These are phyloP conservation scores for Sclerurus mexicanus DNA, from an alignment of 2,113 vertebrate species.

Conservation along the genomic window DNA sequence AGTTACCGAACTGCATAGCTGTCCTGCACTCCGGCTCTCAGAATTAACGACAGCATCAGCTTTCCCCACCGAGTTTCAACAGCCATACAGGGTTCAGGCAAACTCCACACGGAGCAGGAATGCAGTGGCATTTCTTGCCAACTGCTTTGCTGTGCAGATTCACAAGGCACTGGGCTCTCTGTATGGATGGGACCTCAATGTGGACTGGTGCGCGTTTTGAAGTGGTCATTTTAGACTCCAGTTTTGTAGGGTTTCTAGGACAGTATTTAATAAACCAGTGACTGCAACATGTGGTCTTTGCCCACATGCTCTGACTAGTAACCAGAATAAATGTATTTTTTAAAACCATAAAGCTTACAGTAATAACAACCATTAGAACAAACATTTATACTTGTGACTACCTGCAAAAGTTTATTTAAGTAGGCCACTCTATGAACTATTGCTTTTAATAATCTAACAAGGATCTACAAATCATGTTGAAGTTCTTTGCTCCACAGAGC, in stretches of 20 bases:
- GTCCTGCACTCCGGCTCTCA: background rate
- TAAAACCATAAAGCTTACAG: background rate
- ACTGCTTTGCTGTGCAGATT: background rate
- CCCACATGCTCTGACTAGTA: background rate
- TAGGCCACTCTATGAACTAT: background rate
- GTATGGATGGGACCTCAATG: fast-evolving
- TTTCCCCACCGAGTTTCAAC: background rate
- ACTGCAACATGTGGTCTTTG: background rate
- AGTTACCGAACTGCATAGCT: background rate
- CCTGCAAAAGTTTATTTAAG: background rate
- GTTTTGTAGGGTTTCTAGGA: background rate
- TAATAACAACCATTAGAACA: background rate
- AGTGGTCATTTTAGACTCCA: background rate
- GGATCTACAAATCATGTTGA: background rate
- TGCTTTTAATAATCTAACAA: background rate
- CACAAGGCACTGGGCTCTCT: background rate
- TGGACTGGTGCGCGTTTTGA: background rate
- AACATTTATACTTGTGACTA: background rate
- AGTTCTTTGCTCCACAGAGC: background rate
- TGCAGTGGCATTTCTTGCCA: background rate
- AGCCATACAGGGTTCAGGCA: background rate
- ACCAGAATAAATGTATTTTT: background rate
- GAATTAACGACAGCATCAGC: background rate
- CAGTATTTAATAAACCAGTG: background rate
- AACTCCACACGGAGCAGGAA: background rate